Percentiles rank a stretch among this genome's conserved stretches.
These are phyloP conservation scores for Gobionotothen gibberifrons DNA, from an alignment of 2,797 vertebrate species.

Conservation along the genomic window DNA sequence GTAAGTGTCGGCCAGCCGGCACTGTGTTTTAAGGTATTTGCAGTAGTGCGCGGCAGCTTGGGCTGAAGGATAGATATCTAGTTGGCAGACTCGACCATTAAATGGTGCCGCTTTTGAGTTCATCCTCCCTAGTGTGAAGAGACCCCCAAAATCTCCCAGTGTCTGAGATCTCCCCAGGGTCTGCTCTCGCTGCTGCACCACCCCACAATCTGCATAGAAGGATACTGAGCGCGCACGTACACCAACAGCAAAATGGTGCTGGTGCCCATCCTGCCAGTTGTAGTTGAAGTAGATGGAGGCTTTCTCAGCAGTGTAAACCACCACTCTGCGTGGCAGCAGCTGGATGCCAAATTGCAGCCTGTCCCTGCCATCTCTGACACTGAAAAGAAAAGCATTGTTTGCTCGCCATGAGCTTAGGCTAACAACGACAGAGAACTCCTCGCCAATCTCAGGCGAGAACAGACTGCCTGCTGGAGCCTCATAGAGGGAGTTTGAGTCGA, in stretches of 20 bases:
- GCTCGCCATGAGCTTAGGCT: conserved; percentile 89
- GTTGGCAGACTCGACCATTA: conserved; percentile 92
- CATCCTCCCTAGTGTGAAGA: conserved; percentile 93
- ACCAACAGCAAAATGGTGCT: conserved; percentile 90
- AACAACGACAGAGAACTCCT: conserved; percentile 90
- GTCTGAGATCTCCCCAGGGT: conserved; percentile 81
- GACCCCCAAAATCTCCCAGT: conserved; percentile 82
- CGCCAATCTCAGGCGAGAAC: conserved; percentile 84
- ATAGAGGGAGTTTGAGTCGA: conserved; percentile 83
- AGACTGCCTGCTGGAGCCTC: conserved; percentile 85
- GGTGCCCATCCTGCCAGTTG: conserved; percentile 88
- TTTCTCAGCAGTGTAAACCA: conserved; percentile 89
- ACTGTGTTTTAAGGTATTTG: conserved; percentile 91
- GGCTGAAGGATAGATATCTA: conserved; percentile 93
- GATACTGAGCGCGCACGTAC: conserved; percentile 86
- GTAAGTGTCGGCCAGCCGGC: conserved; percentile 89
- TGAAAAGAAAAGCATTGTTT: conserved; percentile 97
- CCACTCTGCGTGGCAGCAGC: conserved; percentile 90
- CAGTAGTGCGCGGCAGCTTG: conserved; percentile 92
- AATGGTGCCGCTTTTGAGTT: conserved; percentile 89
- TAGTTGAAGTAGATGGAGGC: conserved; percentile 89
- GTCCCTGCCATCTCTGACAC: conserved; percentile 87
- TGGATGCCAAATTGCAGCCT: conserved; percentile 93
- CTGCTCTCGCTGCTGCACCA: conserved; percentile 84
- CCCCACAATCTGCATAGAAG: conserved; percentile 89